phyloP scores from a whole-genome alignment of 2,797 vertebrate species.

The Parauchenoglanis punctatus region DNA sequence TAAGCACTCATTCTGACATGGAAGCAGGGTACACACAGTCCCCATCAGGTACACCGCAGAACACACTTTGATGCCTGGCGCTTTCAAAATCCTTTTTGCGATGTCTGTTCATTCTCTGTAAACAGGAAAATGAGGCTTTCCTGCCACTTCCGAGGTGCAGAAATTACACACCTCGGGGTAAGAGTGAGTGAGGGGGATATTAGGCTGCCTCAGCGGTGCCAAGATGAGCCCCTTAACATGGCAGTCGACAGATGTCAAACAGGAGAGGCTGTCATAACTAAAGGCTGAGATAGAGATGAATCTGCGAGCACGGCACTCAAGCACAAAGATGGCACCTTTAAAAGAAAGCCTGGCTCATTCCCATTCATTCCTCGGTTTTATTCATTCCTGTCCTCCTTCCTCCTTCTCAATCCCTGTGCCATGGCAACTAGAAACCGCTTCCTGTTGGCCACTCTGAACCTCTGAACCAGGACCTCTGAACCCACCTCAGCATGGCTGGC shows the following conservation, averaged over 20 bases:
- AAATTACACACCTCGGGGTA: conserved; percentile 34
- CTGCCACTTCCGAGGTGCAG: conserved; percentile 12
- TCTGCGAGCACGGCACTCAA: conserved; percentile 28
- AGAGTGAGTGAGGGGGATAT: conserved; percentile 28
- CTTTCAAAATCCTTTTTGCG: conserved; percentile 12
- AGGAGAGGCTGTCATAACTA: conserved; percentile 49
- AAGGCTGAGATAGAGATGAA: conserved; percentile 35
- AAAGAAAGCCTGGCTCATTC: conserved; percentile 24
- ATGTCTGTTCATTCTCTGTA: conserved; percentile 28
- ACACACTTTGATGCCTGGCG: conserved; percentile 11
- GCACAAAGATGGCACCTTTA: conserved; percentile 7
- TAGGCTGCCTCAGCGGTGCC: conserved; percentile 23
- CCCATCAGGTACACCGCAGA: not conserved
- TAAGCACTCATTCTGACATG: not conserved
- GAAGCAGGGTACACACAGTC: not conserved
- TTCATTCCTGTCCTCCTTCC: not conserved
- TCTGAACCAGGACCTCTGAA: not conserved
- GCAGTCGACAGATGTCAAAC: conserved; percentile 38
- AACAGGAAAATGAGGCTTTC: conserved; percentile 34
- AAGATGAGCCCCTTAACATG: conserved; percentile 38
- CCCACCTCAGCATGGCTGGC: not conserved
- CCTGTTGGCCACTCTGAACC: conserved; percentile 10
- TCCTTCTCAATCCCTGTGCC: not conserved
- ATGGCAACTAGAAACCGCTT: not conserved
- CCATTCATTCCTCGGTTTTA: conserved; percentile 3